Evolutionary conservation across 1,140 invertebrate species (phyloP).

Genomic region (Callitettix versicolor): DNA sequence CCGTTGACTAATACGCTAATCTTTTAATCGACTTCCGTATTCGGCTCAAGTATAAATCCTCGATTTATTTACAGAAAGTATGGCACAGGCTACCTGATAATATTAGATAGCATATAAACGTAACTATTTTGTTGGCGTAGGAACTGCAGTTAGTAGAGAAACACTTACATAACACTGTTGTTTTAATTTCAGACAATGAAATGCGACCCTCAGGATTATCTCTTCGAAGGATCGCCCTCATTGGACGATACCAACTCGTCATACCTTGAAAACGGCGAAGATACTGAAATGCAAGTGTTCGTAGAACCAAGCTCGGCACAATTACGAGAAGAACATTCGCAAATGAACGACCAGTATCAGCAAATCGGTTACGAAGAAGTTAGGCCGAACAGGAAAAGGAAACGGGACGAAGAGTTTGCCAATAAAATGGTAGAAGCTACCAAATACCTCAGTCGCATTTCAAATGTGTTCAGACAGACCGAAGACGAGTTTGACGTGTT

Average conservation of each 20-base stretch:
- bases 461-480: background rate
- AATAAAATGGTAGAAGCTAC: background rate
- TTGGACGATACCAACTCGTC: constrained; percentile 3
- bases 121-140: too few species aligned
- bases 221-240: constrained; percentile 3
- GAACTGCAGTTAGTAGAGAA: too few species aligned
- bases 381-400: background rate
- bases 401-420: background rate
- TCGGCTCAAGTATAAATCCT: too few species aligned
- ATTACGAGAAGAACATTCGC: background rate
- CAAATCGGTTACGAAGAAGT: background rate
- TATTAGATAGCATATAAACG: too few species aligned
- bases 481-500: constrained; percentile 22
- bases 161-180: too few species aligned
- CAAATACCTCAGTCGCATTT: constrained; percentile 3
- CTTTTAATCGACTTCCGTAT: too few species aligned
- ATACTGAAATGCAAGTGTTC: background rate
- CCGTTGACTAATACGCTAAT: too few species aligned
- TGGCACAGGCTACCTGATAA: too few species aligned
- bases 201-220: background rate
- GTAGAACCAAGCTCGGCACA: constrained; percentile 1
- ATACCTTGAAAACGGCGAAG: constrained; percentile 1
- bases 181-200: background rate
- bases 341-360: background rate
- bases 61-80: background rate